Percentiles rank a stretch among this genome's conserved stretches.
phyloP scores from a whole-genome alignment of 2,113 vertebrate genomes.

The Crotalus tigris region DNA sequence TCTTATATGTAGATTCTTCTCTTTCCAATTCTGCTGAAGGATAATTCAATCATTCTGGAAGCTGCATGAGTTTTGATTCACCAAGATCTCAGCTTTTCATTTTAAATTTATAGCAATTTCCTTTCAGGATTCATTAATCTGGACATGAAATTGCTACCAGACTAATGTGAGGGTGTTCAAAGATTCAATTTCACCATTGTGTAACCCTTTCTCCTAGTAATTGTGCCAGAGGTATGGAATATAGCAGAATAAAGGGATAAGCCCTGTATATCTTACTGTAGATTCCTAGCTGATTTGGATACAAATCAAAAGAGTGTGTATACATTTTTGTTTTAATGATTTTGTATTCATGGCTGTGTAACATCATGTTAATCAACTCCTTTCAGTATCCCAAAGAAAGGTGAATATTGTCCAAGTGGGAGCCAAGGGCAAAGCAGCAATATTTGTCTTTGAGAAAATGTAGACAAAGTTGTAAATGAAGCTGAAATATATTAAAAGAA shows the following conservation, averaged over 20 bases:
- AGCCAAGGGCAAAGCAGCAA: not conserved
- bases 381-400: not conserved
- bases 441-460: not conserved
- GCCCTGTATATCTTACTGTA: not conserved
- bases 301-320: not conserved
- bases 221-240: not conserved
- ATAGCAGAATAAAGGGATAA: not conserved
- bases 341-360: not conserved
- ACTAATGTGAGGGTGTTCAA: not conserved
- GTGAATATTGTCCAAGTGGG: not conserved
- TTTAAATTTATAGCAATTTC: conserved; percentile 10
- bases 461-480: not conserved
- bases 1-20: not conserved
- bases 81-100: not conserved
- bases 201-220: not conserved
- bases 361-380: not conserved
- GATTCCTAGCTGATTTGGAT: not conserved
- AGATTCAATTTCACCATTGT: not conserved
- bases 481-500: not conserved
- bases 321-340: not conserved
- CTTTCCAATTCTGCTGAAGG: not conserved
- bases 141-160: not conserved
- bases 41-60: not conserved
- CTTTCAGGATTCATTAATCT: not conserved
- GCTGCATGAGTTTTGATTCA: not conserved